Conservation (phyloP, 2,888 invertebrate species). For the Phorcus lineatus region DNA sequence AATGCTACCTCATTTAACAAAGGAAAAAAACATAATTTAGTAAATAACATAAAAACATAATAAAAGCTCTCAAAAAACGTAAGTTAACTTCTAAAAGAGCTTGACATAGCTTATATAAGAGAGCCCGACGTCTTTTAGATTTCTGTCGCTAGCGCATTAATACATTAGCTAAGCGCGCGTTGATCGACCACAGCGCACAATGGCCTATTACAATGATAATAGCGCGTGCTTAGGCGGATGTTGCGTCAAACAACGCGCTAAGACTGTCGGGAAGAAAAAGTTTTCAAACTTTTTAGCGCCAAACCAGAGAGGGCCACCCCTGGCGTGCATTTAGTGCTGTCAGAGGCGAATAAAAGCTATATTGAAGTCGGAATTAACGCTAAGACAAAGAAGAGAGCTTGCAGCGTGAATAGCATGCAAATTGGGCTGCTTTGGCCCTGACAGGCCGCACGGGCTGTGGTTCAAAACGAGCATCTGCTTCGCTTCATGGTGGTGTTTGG, state of each 20-base stretch:
- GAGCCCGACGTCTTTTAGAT: background rate
- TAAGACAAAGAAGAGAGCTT: background rate
- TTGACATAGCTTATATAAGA: background rate
- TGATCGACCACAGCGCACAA: slow-evolving; percentile 23
- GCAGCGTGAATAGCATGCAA: background rate
- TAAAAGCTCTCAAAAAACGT: too few relatives aligned
- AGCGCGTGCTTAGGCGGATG: slow-evolving; percentile 27
- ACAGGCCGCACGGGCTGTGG: background rate
- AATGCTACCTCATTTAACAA: too few relatives aligned
- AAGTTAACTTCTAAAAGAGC: too few relatives aligned
- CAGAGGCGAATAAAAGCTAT: background rate
- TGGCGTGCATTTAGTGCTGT: background rate
- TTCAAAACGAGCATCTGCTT: slow-evolving; percentile 9
- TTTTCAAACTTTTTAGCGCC: slow-evolving; percentile 45
- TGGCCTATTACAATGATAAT: slow-evolving; percentile 33
- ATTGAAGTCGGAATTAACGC: background rate
- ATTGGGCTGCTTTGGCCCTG: background rate
- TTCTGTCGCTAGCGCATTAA: slow-evolving; percentile 8
- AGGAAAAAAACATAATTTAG: too few relatives aligned
- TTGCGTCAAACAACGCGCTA: slow-evolving; percentile 27
- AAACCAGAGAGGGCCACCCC: slow-evolving; percentile 6
- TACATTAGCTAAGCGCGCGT: slow-evolving; percentile 11
- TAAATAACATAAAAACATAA: too few relatives aligned
- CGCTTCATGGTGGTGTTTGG: background rate
- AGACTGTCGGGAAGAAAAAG: slow-evolving; percentile 38